These are phyloP conservation scores for Pachypanchax playfairii DNA, from an alignment of 2,113 vertebrate species.

Conservation along the genomic window DNA sequence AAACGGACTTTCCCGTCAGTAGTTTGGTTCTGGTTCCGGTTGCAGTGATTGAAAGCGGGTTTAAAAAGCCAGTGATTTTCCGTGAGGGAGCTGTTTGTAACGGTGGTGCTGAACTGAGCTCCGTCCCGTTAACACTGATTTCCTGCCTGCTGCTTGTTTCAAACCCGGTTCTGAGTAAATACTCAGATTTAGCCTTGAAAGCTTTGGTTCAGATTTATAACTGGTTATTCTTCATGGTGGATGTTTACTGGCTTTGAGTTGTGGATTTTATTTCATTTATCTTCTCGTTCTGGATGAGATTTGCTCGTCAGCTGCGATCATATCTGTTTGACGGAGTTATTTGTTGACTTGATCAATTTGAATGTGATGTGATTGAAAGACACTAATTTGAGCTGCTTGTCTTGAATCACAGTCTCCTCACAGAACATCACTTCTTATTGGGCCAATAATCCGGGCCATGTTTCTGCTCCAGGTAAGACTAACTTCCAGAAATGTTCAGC, in stretches of 20 bases:
- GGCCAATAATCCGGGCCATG: too few species aligned
- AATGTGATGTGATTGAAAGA: too few species aligned
- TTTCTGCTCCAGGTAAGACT: too few species aligned
- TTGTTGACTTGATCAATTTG: conserved; percentile 16
- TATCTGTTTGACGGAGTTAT: conserved; percentile 46
- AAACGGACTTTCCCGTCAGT: not conserved
- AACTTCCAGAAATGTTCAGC: too few species aligned
- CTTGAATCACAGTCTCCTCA: too few species aligned
- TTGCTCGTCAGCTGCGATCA: conserved; percentile 36
- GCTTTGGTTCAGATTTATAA: too few species aligned
- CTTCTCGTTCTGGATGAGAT: not conserved
- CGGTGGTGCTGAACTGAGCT: conserved; percentile 77
- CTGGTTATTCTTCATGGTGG: too few species aligned
- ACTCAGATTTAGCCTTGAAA: too few species aligned
- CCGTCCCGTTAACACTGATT: not conserved
- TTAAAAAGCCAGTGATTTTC: conserved; percentile 15
- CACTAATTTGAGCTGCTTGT: too few species aligned
- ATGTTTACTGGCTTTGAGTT: too few species aligned
- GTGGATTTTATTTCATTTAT: not conserved
- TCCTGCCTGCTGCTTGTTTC: not conserved
- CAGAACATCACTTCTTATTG: too few species aligned
- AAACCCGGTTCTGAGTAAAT: not conserved
- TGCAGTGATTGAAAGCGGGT: conserved; percentile 3
- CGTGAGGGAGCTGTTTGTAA: not conserved
- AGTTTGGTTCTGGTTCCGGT: not conserved